Conservation (phyloP, 2,797 vertebrate genomes). For the Calcarius lapponicus region DNA sequence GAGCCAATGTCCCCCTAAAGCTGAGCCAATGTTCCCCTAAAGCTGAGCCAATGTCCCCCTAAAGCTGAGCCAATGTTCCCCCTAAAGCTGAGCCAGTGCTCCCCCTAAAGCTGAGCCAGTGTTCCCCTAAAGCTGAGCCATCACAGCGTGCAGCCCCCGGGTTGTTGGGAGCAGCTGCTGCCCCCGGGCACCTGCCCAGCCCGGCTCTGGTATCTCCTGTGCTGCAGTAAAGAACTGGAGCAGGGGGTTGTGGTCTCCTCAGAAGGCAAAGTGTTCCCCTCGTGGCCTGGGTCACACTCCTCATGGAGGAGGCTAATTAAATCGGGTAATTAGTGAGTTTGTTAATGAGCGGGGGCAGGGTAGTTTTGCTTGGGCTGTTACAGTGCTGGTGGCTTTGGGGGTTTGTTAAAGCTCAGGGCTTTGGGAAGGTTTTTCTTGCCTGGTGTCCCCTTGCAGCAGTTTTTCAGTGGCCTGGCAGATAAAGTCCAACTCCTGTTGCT, state of each 20-base stretch:
- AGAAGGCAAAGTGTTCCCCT: not conserved
- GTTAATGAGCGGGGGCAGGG: not conserved
- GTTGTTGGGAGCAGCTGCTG: not conserved
- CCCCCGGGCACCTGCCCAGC: not conserved
- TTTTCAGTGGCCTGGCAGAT: not conserved
- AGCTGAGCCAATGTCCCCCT: too few relatives aligned
- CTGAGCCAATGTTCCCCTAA: too few relatives aligned
- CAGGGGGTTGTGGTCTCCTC: accelerated
- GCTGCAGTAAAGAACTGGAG: not conserved
- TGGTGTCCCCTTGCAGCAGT: not conserved
- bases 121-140: not conserved
- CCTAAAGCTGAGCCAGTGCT: not conserved
- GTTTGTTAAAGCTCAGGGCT: not conserved
- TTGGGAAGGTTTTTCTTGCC: not conserved
- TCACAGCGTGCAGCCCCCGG: accelerated
- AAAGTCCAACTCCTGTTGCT: accelerated
- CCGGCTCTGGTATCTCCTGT: accelerated
- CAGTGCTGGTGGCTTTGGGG: accelerated
- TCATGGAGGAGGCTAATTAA: not conserved
- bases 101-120: not conserved
- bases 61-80: too few relatives aligned
- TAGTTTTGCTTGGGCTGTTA: not conserved
- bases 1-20: too few relatives aligned
- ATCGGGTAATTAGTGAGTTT: not conserved
- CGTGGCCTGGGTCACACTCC: accelerated